Base-by-base conservation (phyloP, 1,140 invertebrate genomes). In the Dinothrombium tinctorium region DNA sequence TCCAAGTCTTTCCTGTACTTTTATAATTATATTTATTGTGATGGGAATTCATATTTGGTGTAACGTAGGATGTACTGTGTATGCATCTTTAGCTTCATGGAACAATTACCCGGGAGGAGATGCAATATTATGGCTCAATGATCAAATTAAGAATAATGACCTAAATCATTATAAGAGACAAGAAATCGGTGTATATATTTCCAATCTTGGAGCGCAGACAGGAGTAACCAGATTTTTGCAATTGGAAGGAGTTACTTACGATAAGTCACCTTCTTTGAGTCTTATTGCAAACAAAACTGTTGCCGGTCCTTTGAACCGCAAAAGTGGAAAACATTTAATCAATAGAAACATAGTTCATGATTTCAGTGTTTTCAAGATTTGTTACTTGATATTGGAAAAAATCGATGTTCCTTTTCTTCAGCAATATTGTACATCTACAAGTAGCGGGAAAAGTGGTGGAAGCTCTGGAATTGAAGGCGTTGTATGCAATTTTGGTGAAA, bases 31-130 rank as follows among this genome's bases (percentile, higher is more conserved):
- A 4, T 23, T 42, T 8, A 36, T 28, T 20, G 3, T 36, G 2
- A 44, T 45, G 23, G 40, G 21, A 4, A n/a, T 43, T 19, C 24
- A 40, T 37, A 5, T 45, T 19, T 33, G 31, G 12, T n/a, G 25
- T 7, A 47, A 47, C 29, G 8, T 47, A 2, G 28, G 8, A 9
- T 3, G 20, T 0, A n/a, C 37, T 14, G 11, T 46, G 12, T 36
- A 38, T 21, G 26, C 31, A 12, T 40, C 28, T 5, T 29, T 35
- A 2, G 37, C 28, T 5, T 46, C 46, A 15, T 33, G 14, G 1
- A 14, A 42, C 19, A 48, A 48, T 25, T 48, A 48, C 40, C 46
- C 46, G 1, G 46, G 46, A 15, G 46, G 46, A 11, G 20, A 48
- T 14, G 32, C 39, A 4, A n/a, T 42, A 2, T 6, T 12, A 7